These are phyloP conservation scores for Pitta sordida DNA, from an alignment of 2,113 vertebrate genomes.

Conservation along the genomic window DNA sequence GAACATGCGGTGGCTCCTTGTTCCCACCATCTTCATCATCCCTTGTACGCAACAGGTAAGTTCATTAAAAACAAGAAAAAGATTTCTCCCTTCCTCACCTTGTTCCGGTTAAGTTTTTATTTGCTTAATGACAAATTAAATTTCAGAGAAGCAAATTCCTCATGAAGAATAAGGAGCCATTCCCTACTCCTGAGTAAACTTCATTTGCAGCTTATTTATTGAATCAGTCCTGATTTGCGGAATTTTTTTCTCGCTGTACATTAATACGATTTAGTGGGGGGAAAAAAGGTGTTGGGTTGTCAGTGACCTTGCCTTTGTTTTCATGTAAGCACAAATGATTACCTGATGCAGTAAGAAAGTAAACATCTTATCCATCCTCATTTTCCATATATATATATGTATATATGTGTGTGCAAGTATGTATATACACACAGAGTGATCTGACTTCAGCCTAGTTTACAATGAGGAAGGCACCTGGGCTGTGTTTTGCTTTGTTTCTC, in stretches of 20 bases:
- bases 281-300: not conserved
- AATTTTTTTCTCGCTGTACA: not conserved
- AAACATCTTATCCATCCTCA: not conserved
- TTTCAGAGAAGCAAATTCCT: conserved; percentile 2
- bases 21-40: conserved; percentile 73
- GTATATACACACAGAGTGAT: not conserved
- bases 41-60: conserved; percentile 83
- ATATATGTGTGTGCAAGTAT: not conserved
- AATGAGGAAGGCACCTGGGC: not conserved
- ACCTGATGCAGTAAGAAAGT: not conserved
- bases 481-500: not conserved
- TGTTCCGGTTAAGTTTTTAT: not conserved
- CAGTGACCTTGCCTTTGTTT: not conserved
- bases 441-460: not conserved
- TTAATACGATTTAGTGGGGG: not conserved
- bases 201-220: conserved; percentile 4
- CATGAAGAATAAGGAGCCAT: not conserved
- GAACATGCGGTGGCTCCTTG: conserved; percentile 82
- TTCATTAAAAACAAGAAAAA: not conserved
- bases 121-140: conserved; percentile 12
- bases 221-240: not conserved
- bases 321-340: not conserved
- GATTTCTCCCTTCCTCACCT: not conserved
- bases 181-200: not conserved
- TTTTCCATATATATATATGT: not conserved